Evolutionary conservation across 2,113 vertebrate species (phyloP), one percentile per base, ranked within the genome.

Genomic region (Crypturellus undulatus): DNA sequence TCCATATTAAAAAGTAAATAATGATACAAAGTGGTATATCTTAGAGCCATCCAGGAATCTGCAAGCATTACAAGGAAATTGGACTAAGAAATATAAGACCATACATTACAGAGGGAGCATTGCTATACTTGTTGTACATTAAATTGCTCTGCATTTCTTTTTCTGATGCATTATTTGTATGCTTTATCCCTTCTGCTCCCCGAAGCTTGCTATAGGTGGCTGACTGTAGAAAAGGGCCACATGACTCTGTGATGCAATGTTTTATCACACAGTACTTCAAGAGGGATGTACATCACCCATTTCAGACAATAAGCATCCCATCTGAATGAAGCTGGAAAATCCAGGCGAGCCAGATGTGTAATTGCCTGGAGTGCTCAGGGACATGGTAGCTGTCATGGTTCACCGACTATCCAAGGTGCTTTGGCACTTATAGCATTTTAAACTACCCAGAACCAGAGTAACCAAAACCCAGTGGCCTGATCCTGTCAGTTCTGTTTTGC

Each of bases 401-500:
- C 96, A 96, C 91, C 97, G 95, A 73, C 85, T 96, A 64, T 78
- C 75, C 87, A 94, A 96, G 93, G 93, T 97, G 56, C 84, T 97
- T 96, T 96, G 92, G 81, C 87, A 95, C 72, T 83, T 96, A 9
- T 52, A 90, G 95, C 2, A 36, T 95, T 95, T 96, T 90, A 87
- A 96, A 60, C 56, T 83, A 93, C 84, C 89, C 91, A 87, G 84
- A 97, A 95, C 89, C 64, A 67, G 6, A 96, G 86, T 92, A 92
- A 93, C 87, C 60, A 94, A 97, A 96, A 93, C 21, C 69, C 90
- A 90, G 77, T 93, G 87, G 77, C 90, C 93, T 96, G 84, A 97
- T 96, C 93, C 76, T 96, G 90, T 96, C 91, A 97, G 75, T 87
- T 96, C 77, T 40, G 94, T 97, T 97, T 97, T 70, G 71, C 88